Evolutionary conservation across 2,888 invertebrate species (phyloP), one percentile per base, ranked within the genome.

Genomic region (Halocaridina rubra): DNA sequence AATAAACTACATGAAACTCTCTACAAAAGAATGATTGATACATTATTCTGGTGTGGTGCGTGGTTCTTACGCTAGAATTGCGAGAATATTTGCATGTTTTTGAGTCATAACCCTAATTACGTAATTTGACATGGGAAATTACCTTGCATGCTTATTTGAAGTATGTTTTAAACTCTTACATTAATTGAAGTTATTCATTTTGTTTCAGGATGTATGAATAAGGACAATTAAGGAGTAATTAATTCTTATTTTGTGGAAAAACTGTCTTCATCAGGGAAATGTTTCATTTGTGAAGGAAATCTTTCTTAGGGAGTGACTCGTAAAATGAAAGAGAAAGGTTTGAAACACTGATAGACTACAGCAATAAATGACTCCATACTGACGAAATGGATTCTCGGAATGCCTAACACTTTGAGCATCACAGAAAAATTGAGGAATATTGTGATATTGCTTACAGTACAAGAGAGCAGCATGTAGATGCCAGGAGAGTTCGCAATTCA

Each of bases 341-440:
- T 77, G 24, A 77, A 77, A 77, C 33, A 61, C 22, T 64, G 64
- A 77, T 77, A 77, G 77, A 77, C 77, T 77, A 77, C n/a, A n/a
- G n/a, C n/a, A n/a, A n/a, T n/a, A n/a, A n/a, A n/a, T n/a, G n/a
- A n/a, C n/a, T n/a, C n/a, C n/a, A n/a, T n/a, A n/a, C n/a, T n/a
- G n/a, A n/a, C n/a, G n/a, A n/a, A n/a, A n/a, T n/a, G n/a, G n/a
- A n/a, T n/a, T n/a, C n/a, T n/a, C n/a, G n/a, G n/a, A n/a, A n/a
- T n/a, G n/a, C n/a, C n/a, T n/a, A n/a, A n/a, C n/a, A n/a, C n/a
- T n/a, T n/a, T n/a, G n/a, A n/a, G n/a, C n/a, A n/a, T n/a, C n/a
- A n/a, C n/a, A n/a, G n/a, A n/a, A n/a, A n/a, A n/a, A n/a, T n/a
- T n/a, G n/a, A n/a, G n/a, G n/a, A n/a, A n/a, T n/a, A n/a, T n/a